These are phyloP conservation scores for Ginglymostoma cirratum DNA, from an alignment of 2,113 vertebrate genomes.

Conservation along the genomic window DNA sequence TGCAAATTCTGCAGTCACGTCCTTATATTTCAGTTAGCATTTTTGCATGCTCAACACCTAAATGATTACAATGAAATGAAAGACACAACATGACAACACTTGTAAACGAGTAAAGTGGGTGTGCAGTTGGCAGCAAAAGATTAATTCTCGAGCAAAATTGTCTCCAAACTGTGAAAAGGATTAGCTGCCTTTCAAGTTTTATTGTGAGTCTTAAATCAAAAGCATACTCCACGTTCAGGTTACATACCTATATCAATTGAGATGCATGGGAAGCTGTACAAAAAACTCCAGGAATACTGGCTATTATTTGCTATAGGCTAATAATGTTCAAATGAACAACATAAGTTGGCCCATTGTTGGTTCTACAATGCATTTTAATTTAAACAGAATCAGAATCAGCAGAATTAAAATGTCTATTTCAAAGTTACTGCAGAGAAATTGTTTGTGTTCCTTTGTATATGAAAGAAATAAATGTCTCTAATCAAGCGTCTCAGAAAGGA, in stretches of 20 bases:
- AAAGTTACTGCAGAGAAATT: neutral
- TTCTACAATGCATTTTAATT: neutral
- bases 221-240: neutral
- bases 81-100: neutral
- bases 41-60: neutral
- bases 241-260: neutral
- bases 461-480: neutral
- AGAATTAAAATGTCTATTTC: neutral
- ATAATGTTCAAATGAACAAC: neutral
- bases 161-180: neutral
- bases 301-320: neutral
- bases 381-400: neutral
- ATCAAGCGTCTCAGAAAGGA: neutral
- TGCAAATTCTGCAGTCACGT: neutral
- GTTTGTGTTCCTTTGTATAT: neutral
- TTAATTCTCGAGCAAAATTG: neutral
- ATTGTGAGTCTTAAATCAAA: neutral
- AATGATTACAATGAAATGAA: neutral
- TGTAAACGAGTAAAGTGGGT: neutral
- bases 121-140: neutral
- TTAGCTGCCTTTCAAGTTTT: neutral
- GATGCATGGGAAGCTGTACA: neutral
- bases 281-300: neutral
- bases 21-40: neutral
- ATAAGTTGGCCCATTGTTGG: neutral